Evolutionary conservation across 2,113 vertebrate species (phyloP).

Genomic region (Hylia prasina): DNA sequence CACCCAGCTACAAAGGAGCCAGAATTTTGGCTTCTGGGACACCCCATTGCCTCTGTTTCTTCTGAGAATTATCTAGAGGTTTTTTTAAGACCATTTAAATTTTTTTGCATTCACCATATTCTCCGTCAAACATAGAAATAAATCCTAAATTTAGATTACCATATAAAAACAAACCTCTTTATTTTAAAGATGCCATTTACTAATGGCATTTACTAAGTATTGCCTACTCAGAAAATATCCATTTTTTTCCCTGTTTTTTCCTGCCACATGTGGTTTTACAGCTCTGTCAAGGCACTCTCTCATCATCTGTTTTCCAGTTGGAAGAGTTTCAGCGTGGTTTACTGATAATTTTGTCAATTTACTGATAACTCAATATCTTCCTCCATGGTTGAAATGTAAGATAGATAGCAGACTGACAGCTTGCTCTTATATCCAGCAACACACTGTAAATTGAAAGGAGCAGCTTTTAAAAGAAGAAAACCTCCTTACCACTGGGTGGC

Average conservation of each 20-base stretch:
- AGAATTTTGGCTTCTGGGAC: not conserved
- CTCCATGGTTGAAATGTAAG: not conserved
- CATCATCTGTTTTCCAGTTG: not conserved
- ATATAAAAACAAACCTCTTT: not conserved
- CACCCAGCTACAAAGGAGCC: not conserved
- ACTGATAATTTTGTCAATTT: not conserved
- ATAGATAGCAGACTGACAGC: not conserved
- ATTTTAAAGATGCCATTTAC: not conserved
- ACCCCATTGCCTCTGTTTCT: not conserved
- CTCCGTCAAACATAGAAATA: not conserved
- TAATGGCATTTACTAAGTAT: not conserved
- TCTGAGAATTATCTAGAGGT: not conserved
- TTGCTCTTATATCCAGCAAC: not conserved
- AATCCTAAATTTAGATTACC: not conserved
- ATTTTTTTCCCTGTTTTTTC: accelerated
- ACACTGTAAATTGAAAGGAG: not conserved
- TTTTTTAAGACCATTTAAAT: not conserved
- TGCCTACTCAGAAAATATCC: not conserved
- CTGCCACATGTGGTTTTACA: not conserved
- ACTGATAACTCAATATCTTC: not conserved
- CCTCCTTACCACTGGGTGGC: conserved; percentile 90
- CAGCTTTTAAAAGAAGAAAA: not conserved
- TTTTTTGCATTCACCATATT: not conserved
- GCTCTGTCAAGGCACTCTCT: not conserved
- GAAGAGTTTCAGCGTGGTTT: not conserved